Percentiles rank a stretch among this genome's conserved stretches.
Evolutionary conservation across 1,140 invertebrate genomes (phyloP).

Genomic region (Leptinotarsa undecemlineata): DNA sequence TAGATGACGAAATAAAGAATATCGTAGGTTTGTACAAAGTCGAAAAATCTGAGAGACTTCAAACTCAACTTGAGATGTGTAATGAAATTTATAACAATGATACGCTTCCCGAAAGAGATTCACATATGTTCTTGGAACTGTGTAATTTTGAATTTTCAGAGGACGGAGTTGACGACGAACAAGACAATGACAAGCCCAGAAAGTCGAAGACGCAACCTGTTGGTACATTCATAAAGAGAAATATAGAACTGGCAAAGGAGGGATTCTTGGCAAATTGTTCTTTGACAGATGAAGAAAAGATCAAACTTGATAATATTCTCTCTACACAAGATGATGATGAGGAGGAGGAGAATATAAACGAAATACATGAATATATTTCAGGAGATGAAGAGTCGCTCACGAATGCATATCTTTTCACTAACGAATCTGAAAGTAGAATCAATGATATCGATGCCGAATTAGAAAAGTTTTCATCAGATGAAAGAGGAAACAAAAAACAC

Average conservation of each 20-base stretch:
- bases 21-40: constrained; percentile 7
- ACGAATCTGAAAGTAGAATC: not conserved
- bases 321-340: not conserved
- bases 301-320: constrained; percentile 7
- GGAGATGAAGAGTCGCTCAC: not conserved
- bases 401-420: constrained; percentile 11
- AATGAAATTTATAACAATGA: not conserved
- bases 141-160: constrained; percentile 14
- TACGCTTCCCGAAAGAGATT: constrained; percentile 1
- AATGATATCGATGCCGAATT: constrained; percentile 18
- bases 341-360: not conserved
- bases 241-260: not conserved
- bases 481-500: not conserved
- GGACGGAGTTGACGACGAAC: not conserved
- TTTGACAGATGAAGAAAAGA: constrained; percentile 22
- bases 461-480: constrained; percentile 12
- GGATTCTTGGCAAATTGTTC: constrained; percentile 13
- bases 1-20: constrained; percentile 11
- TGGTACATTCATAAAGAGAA: constrained; percentile 10
- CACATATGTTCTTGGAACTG: constrained; percentile 9
- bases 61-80: constrained; percentile 19
- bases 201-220: not conserved
- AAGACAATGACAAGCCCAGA: not conserved
- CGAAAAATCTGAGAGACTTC: constrained; percentile 7
- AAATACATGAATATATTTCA: not conserved